Conservation (phyloP, 2,797 vertebrate genomes). For the Dendrocincla fuliginosa region DNA sequence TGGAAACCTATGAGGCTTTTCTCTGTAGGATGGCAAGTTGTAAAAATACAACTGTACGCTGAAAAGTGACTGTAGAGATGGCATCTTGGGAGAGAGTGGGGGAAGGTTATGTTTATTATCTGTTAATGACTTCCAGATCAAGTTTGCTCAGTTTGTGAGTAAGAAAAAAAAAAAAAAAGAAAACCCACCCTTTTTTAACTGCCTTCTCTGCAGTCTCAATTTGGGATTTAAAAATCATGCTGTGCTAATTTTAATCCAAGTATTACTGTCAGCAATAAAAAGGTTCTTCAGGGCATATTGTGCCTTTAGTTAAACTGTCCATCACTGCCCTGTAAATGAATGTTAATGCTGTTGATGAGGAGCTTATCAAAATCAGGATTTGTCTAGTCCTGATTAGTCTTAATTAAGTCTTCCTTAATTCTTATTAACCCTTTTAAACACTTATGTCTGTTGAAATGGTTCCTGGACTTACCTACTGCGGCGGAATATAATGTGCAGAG, state of each 20-base stretch:
- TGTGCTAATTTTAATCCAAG: conserved; percentile 53
- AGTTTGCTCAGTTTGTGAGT: conserved; percentile 45
- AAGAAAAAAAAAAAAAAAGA: background rate
- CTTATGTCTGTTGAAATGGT: background rate
- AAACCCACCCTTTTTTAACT: background rate
- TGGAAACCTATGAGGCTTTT: conserved; percentile 8
- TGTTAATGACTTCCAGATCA: conserved; percentile 70
- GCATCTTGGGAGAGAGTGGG: conserved; percentile 51
- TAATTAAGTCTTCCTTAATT: background rate
- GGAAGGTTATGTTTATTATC: conserved; percentile 70
- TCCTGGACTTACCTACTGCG: background rate
- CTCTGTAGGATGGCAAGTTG: conserved; percentile 35
- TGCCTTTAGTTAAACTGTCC: background rate
- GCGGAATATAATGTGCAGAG: background rate
- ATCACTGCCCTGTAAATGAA: background rate
- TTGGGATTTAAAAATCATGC: conserved; percentile 44
- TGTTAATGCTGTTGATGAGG: background rate
- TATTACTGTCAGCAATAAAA: conserved; percentile 51
- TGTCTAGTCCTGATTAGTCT: background rate
- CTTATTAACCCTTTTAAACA: background rate
- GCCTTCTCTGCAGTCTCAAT: conserved; percentile 26
- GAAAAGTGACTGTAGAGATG: conserved; percentile 58
- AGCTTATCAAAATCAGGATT: conserved; percentile 13
- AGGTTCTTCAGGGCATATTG: background rate
- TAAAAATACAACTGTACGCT: conserved; percentile 46